A percentile compares a stretch with the other conserved stretches of the same genome.
Conservation (phyloP, 1,140 invertebrate genomes). For the Drosophila bocqueti region DNA sequence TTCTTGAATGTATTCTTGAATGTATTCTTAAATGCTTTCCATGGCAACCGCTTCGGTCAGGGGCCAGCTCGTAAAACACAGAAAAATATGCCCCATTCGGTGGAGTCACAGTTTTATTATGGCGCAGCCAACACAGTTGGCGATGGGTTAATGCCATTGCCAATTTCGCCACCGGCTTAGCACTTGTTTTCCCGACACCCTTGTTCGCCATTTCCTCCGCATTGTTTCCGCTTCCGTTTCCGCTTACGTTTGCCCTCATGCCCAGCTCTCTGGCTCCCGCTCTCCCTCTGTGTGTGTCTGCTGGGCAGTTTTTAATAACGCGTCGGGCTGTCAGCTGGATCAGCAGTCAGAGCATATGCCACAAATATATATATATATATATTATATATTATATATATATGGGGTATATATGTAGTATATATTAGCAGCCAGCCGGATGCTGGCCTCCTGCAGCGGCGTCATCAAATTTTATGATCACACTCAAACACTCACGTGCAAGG, state of each 20-base stretch:
- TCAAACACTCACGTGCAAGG: conserved; percentile 58
- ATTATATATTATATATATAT: not conserved
- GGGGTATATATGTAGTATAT: not conserved
- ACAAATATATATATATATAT: not conserved
- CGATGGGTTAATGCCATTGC: conserved; percentile 66
- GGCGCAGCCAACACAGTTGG: conserved; percentile 18
- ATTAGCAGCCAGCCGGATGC: conserved; percentile 36
- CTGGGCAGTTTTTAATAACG: conserved; percentile 68
- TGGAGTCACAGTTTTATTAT: conserved; percentile 35
- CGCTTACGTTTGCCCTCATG: not conserved
- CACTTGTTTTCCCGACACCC: conserved; percentile 25
- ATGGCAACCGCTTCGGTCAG: not conserved
- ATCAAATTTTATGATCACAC: conserved; percentile 73
- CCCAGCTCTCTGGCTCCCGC: too few relatives aligned
- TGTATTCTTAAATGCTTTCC: not conserved
- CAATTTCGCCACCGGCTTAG: conserved; percentile 47
- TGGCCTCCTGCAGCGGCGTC: conserved; percentile 35
- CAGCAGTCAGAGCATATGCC: conserved; percentile 17
- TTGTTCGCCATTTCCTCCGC: conserved; percentile 7
- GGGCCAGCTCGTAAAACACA: conserved; percentile 13
- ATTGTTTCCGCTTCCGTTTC: conserved; percentile 34
- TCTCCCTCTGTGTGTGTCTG: not conserved
- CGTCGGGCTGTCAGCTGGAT: conserved; percentile 22
- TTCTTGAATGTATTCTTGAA: not conserved
- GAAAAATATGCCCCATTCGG: not conserved